Evolutionary conservation across 1,140 invertebrate species (phyloP), one percentile per base, ranked within the genome.

Genomic region (Oedothorax gibbosus): DNA sequence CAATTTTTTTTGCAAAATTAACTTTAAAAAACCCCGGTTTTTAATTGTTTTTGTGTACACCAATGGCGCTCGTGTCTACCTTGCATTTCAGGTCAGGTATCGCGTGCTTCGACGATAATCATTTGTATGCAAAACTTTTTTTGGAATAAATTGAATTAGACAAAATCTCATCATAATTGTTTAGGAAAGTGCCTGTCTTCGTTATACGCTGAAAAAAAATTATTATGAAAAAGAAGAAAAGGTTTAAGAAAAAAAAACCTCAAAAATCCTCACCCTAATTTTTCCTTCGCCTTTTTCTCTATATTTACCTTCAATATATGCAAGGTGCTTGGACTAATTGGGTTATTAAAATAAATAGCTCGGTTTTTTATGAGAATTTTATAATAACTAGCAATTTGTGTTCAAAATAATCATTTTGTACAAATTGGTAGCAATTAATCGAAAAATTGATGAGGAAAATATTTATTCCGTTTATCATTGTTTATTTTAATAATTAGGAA

Each of bases 141-240:
- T 84, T 56, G 57, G 71, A 84, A 84, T 84, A 84, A 84, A 84
- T 84, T 84, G 81, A 84, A 84, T 84, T 84, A 84, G 81, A 66
- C 81, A 64, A 84, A 84, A 84, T 84, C 81, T 84, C 72, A 83
- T 83, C 69, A 76, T 84, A 84, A 84, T 84, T 84, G 81, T 84
- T 84, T 84, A 76, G 60, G 71, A 14, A 84, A 84, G 71, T 66
- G 81, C 81, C 81, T 66, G 66, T 84, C 72, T 76, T 76, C 81
- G 50, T 84, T 76, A 53, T 66, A 57, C 49, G 56, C 53, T n/a
- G 68, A 64, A 66, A 77, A 77, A 64, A 35, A 35, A n/a, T n/a
- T 77, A 51, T 64, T 62, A 66, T 75, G 56, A 75, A 66, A 11
- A 18, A 21, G 35, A 57, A 56, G 54, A 72, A 73, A 82, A 10